Conservation (phyloP, 2,888 invertebrate species). For the Plusia festucae region DNA sequence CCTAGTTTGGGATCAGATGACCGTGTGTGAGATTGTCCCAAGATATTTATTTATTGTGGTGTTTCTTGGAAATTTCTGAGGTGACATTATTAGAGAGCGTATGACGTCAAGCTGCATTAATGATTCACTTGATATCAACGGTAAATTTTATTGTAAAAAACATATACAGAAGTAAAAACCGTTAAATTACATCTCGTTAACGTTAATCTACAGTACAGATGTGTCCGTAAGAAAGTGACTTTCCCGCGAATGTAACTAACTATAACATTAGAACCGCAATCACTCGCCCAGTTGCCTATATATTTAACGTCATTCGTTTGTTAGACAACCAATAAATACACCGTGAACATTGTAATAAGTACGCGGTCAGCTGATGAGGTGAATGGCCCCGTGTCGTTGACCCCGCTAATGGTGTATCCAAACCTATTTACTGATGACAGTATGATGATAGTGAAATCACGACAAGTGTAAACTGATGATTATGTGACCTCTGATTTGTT, state of each 20-base stretch:
- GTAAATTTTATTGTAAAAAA: conserved; percentile 9
- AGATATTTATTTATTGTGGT: too few species aligned
- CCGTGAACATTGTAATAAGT: conserved; percentile 44
- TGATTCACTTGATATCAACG: conserved; percentile 17
- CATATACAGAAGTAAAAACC: background rate
- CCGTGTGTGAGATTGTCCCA: too few species aligned
- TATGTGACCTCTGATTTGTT: conserved; percentile 39
- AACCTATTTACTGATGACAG: conserved; percentile 57
- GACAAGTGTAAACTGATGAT: conserved; percentile 41
- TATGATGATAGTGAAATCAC: conserved; percentile 57
- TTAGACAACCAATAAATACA: conserved; percentile 26
- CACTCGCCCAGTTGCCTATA: background rate
- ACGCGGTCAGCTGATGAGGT: conserved; percentile 66
- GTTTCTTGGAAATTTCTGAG: conserved; percentile 20
- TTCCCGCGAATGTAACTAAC: background rate
- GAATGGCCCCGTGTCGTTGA: conserved; percentile 59
- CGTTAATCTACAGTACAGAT: background rate
- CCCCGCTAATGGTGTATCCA: conserved; percentile 54
- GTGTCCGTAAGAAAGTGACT: conserved; percentile 1
- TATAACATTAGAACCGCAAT: conserved; percentile 15
- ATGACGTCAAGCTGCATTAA: conserved; percentile 26
- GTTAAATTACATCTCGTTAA: conserved; percentile 1
- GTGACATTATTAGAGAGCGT: conserved; percentile 9
- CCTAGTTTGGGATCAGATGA: too few species aligned
- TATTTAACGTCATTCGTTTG: conserved; percentile 19